A percentile compares a stretch with the other conserved stretches of the same genome.
Evolutionary conservation across 2,797 vertebrate species (phyloP).

Genomic region (Thamnophis elegans): DNA sequence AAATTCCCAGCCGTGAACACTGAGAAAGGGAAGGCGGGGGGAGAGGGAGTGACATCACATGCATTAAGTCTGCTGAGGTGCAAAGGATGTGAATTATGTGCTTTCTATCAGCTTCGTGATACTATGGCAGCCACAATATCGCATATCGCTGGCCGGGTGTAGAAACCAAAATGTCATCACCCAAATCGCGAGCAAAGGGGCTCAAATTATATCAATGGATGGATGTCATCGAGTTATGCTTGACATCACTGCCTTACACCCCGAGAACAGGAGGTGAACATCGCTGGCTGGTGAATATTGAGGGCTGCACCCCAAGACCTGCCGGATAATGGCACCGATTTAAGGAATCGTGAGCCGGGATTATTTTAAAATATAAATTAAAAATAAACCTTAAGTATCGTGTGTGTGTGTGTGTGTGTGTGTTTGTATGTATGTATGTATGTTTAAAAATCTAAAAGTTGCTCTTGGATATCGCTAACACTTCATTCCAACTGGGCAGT

Average conservation of each 20-base stretch:
- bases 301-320: neutral
- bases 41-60: neutral
- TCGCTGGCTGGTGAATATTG: neutral
- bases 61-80: neutral
- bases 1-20: neutral
- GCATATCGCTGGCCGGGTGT: neutral
- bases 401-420: too few species aligned
- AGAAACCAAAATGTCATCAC: neutral
- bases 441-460: conserved; percentile 1
- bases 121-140: neutral
- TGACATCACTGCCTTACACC: neutral
- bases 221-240: neutral
- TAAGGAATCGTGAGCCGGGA: neutral
- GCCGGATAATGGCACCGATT: neutral
- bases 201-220: neutral
- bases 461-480: conserved; percentile 5
- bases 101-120: neutral
- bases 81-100: neutral
- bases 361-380: neutral
- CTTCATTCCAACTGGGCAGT: conserved; percentile 23
- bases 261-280: neutral
- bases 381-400: neutral
- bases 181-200: neutral
- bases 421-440: too few species aligned
- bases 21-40: neutral